Conservation (phyloP, 2,888 invertebrate genomes). For the Biston stratarius region DNA sequence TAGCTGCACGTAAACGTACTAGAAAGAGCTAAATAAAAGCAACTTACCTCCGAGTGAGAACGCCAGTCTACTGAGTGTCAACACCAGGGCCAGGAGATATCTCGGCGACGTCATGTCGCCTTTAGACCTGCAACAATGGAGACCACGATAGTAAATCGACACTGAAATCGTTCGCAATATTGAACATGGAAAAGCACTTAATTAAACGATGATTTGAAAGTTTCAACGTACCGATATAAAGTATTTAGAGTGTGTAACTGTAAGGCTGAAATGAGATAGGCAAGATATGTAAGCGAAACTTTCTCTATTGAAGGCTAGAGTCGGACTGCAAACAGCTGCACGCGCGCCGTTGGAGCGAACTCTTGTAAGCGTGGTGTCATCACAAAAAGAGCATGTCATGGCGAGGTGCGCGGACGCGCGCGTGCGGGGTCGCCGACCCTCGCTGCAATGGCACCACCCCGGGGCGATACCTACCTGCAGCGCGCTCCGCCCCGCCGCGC, state of each 20-base stretch:
- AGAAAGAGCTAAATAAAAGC: too few species aligned
- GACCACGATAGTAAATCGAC: slow-evolving; percentile 8
- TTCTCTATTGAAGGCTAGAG: slow-evolving; percentile 29
- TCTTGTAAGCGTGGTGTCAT: slow-evolving; percentile 22
- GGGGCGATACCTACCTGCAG: slow-evolving; percentile 11
- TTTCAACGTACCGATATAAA: neutral
- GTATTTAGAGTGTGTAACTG: neutral
- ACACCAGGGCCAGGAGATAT: slow-evolving; percentile 53
- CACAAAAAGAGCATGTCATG: slow-evolving; percentile 21
- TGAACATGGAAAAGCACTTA: too few species aligned
- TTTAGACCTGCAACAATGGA: slow-evolving; percentile 61
- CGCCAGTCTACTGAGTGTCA: slow-evolving; percentile 52
- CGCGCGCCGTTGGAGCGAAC: slow-evolving; percentile 13
- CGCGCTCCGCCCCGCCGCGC: slow-evolving; percentile 10
- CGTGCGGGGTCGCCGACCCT: slow-evolving; percentile 37
- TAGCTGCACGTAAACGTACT: too few species aligned
- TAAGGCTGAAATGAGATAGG: neutral
- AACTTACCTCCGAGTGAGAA: slow-evolving; percentile 64
- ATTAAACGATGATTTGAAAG: too few species aligned
- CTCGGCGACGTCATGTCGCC: slow-evolving; percentile 69
- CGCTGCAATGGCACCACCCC: slow-evolving; percentile 32
- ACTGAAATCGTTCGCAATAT: neutral
- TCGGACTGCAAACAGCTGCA: slow-evolving; percentile 18
- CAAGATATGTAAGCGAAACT: slow-evolving; percentile 15
- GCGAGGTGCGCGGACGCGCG: slow-evolving; percentile 39